A percentile compares a stretch with the other conserved stretches of the same genome.
phyloP scores from a whole-genome alignment of 2,797 vertebrate genomes.

The Hypotaenidia philippensis region DNA sequence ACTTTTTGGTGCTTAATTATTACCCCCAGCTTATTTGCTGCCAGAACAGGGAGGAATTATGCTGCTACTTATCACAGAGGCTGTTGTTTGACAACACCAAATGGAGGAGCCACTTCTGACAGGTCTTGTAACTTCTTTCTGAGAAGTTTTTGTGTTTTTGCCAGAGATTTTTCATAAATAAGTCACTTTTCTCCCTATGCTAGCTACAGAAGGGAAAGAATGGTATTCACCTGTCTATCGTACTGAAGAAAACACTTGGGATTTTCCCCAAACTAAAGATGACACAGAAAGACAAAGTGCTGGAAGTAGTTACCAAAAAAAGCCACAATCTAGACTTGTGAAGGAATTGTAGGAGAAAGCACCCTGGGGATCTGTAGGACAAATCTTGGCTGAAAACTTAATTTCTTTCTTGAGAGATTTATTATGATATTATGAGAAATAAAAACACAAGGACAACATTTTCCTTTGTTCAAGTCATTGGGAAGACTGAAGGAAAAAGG shows the following conservation, averaged over 20 bases:
- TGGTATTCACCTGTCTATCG: not conserved
- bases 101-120: not conserved
- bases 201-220: not conserved
- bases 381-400: not conserved
- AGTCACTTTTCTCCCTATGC: not conserved
- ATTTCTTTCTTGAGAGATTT: not conserved
- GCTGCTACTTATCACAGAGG: not conserved
- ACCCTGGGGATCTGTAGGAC: not conserved
- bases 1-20: not conserved
- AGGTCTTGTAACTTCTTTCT: not conserved
- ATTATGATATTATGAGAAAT: not conserved
- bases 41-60: not conserved
- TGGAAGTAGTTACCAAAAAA: not conserved
- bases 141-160: not conserved
- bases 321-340: not conserved
- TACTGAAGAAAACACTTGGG: not conserved
- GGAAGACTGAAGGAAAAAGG: not conserved
- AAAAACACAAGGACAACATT: not conserved
- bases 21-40: not conserved
- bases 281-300: not conserved
- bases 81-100: not conserved
- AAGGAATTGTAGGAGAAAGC: not conserved
- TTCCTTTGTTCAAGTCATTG: not conserved
- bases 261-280: not conserved
- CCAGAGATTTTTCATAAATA: not conserved